Percentiles rank a stretch among this genome's conserved stretches.
phyloP scores from a whole-genome alignment of 2,113 vertebrate genomes.

The Hoplias malabaricus region DNA sequence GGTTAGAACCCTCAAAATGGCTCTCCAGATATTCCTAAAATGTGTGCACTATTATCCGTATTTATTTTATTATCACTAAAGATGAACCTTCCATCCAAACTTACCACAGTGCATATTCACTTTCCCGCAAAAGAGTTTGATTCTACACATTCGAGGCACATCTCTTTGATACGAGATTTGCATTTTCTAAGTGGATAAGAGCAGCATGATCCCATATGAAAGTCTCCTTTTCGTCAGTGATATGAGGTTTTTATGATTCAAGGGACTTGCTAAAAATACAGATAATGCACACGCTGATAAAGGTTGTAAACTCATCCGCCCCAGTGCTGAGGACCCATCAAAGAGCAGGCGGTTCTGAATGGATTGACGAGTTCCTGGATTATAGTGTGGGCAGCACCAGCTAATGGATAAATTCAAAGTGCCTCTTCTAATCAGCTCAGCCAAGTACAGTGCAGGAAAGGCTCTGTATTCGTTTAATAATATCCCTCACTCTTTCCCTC shows the following conservation, averaged over 20 bases:
- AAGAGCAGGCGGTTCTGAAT: not conserved
- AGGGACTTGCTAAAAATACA: not conserved
- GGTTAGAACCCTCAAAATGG: too few species aligned
- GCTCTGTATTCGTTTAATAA: constrained; percentile 10
- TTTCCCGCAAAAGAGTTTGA: too few species aligned
- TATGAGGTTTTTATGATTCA: not conserved
- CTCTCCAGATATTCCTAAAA: too few species aligned
- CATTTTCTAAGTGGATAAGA: not conserved
- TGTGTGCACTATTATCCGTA: too few species aligned
- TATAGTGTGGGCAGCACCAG: not conserved
- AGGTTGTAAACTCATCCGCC: not conserved
- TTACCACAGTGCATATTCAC: too few species aligned
- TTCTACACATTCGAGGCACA: too few species aligned
- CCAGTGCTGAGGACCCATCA: not conserved
- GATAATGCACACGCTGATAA: not conserved
- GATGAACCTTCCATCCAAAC: too few species aligned
- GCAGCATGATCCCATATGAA: not conserved
- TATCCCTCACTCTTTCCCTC: constrained; percentile 1
- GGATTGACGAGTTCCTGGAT: not conserved
- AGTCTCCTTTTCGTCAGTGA: not conserved
- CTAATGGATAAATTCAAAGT: constrained; percentile 28
- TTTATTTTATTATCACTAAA: too few species aligned
- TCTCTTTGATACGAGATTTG: not conserved
- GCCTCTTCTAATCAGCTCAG: constrained; percentile 9
- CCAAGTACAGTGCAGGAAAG: not conserved